Evolutionary conservation across 2,113 vertebrate species (phyloP).

Genomic region (Hucho hucho): DNA sequence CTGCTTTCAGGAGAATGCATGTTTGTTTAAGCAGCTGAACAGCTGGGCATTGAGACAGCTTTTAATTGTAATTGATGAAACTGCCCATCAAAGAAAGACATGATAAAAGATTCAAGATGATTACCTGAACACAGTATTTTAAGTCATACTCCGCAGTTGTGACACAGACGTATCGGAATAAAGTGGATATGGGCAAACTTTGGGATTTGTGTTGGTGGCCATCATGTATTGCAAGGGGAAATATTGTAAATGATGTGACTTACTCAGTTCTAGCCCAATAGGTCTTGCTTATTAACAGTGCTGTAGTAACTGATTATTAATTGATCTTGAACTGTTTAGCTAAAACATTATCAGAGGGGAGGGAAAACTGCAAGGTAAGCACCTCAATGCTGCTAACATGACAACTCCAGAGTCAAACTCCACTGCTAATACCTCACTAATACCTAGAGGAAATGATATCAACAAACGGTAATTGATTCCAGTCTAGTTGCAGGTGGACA

Average conservation of each 20-base stretch:
- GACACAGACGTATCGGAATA: not conserved
- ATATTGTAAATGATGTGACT: not conserved
- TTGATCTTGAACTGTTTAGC: too few species aligned
- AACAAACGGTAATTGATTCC: conserved; percentile 95
- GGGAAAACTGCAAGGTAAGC: not conserved
- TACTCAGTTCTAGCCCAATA: not conserved
- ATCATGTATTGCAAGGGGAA: not conserved
- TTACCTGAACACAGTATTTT: not conserved
- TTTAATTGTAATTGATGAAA: conserved; percentile 1
- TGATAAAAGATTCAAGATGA: too few species aligned
- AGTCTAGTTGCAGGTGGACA: conserved; percentile 94
- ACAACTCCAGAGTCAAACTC: not conserved
- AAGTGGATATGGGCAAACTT: not conserved
- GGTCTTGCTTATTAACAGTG: not conserved
- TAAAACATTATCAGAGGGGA: not conserved
- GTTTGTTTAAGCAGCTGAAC: conserved; percentile 31
- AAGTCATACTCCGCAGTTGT: not conserved
- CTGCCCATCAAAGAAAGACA: not conserved
- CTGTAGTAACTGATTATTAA: too few species aligned
- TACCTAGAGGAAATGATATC: conserved; percentile 64
- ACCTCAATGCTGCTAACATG: not conserved
- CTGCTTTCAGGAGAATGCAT: conserved; percentile 46
- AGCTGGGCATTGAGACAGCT: conserved; percentile 4
- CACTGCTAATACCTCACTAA: conserved; percentile 24
- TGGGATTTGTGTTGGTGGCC: not conserved